Conservation (phyloP, 2,113 vertebrate genomes). For the Tyrannus savana region DNA sequence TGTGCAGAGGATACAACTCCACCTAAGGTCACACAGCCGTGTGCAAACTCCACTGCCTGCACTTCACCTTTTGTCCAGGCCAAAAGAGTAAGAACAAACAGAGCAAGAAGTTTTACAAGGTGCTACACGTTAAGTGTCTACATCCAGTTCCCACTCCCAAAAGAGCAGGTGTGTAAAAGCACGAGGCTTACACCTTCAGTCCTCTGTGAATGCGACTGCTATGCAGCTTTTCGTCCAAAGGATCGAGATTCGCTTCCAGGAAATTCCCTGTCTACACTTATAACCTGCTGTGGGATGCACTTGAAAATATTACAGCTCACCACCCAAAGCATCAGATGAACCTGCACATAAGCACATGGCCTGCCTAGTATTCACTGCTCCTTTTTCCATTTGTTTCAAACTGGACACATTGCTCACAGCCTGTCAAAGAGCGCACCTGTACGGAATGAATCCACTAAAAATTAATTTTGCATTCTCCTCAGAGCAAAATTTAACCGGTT, state of each 20-base stretch:
- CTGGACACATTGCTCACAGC: not conserved
- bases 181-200: not conserved
- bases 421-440: not conserved
- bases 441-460: conserved; percentile 12
- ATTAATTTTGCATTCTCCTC: not conserved
- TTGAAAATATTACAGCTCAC: not conserved
- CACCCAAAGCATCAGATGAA: not conserved
- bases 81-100: not conserved
- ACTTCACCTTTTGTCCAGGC: not conserved
- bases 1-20: not conserved
- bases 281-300: not conserved
- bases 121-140: not conserved
- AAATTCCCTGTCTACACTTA: not conserved
- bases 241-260: not conserved
- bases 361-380: not conserved
- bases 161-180: not conserved
- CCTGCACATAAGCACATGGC: rapidly evolving
- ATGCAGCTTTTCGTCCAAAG: not conserved
- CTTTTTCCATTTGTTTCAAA: not conserved
- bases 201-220: not conserved
- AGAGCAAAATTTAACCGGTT: not conserved
- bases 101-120: not conserved
- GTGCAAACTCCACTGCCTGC: not conserved
- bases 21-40: not conserved
- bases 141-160: not conserved